Base-by-base conservation (phyloP, 2,797 vertebrate genomes). In the Characodon lateralis region DNA sequence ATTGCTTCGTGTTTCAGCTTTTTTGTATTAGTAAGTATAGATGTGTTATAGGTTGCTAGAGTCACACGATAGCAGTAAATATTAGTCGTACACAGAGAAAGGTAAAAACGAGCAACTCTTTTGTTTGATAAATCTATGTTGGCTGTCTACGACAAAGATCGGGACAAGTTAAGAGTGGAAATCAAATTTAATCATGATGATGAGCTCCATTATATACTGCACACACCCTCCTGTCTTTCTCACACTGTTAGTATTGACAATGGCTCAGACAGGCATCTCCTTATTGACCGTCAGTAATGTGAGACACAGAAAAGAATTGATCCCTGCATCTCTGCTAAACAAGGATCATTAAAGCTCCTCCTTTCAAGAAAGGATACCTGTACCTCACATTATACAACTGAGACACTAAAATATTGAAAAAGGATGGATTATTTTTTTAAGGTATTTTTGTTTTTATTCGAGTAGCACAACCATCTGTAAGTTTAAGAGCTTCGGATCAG, bases 221-320 rank as follows among this genome's bases (percentile, higher is more conserved):
- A 74, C 53, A 56, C n/a, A n/a, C 65, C 55, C n/a, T 71, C 18
- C 55, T 72, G 68, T 48, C 53, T 75, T 35, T 71, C 74, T 79
- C 82, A 28, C 77, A 79, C 55, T 55, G 78, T 81, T 78, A 82
- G 79, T 91, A 91, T 91, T 82, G 89, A 92, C 80, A 79, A 81
- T 13, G 85, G 77, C 83, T 89, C 78, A 84, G 86, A 88, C 85
- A 83, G 77, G 82, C 76, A 83, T 91, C 85, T 91, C 76, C 76
- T 50, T 86, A 92, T 92, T 87, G 92, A 93, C 87, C 86, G 79
- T 61, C 80, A 50, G 89, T 93, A 94, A 95, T 91, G 80, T 1
- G 65, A 93, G 85, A 93, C 73, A 91, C 85, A 78, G 87, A 74
- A 61, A 39, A 82, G 80, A 85, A 94, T 94, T 86, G 92, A 95